phyloP scores from a whole-genome alignment of 2,888 invertebrate genomes.

The Cephus sareptanus region DNA sequence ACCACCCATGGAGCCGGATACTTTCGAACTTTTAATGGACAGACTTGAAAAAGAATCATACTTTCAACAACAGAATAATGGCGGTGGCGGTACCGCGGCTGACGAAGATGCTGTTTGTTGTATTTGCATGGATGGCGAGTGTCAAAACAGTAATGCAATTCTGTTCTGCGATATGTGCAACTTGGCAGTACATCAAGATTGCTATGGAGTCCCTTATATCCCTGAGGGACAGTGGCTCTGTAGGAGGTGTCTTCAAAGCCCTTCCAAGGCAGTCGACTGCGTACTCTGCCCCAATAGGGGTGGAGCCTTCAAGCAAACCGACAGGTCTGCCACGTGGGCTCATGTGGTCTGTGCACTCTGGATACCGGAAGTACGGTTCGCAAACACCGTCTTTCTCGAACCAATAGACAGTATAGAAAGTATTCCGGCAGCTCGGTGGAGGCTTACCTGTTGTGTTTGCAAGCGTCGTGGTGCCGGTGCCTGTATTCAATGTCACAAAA shows the following conservation, averaged over 20 bases:
- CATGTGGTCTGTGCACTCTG: slow-evolving; percentile 99
- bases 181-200: slow-evolving; percentile 98
- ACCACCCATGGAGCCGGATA: slow-evolving; percentile 85
- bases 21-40: slow-evolving; percentile 96
- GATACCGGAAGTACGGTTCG: slow-evolving; percentile 98
- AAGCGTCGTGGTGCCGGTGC: slow-evolving; percentile 93
- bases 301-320: slow-evolving; percentile 99
- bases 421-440: slow-evolving; percentile 96
- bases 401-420: slow-evolving; percentile 98
- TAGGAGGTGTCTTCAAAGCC: slow-evolving; percentile 94
- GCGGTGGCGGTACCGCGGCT: slow-evolving; percentile 80
- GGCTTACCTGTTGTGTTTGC: slow-evolving; percentile 96
- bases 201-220: slow-evolving; percentile 97
- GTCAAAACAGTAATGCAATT: slow-evolving; percentile 98
- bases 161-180: slow-evolving; percentile 99
- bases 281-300: slow-evolving; percentile 98
- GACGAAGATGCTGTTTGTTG: slow-evolving; percentile 99
- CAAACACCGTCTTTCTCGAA: slow-evolving; percentile 97
- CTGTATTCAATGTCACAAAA: slow-evolving; percentile 97
- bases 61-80: slow-evolving; percentile 82
- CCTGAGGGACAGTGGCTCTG: slow-evolving; percentile 99
- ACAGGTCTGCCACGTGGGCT: slow-evolving; percentile 91
- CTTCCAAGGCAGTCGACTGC: slow-evolving; percentile 95
- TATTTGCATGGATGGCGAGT: slow-evolving; percentile 98
- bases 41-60: slow-evolving; percentile 97